A percentile compares a stretch with the other conserved stretches of the same genome.
Conservation (phyloP, 2,888 invertebrate species). For the Volucella bombylans region DNA sequence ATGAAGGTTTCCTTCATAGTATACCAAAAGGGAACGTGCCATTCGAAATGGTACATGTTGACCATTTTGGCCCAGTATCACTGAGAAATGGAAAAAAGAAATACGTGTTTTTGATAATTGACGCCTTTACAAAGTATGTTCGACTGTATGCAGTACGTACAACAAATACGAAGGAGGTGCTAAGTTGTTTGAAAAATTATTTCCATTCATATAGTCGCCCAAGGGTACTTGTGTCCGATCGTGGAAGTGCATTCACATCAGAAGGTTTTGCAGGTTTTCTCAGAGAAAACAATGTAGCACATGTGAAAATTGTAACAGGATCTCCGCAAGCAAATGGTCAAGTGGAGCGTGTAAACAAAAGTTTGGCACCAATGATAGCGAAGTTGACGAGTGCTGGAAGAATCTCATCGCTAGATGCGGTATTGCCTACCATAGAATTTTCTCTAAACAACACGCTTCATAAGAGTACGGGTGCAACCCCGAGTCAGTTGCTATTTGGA, state of each 20-base stretch:
- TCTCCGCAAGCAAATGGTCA: conserved; percentile 49
- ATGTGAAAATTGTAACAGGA: conserved; percentile 10
- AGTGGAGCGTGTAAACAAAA: conserved; percentile 23
- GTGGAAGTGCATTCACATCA: conserved; percentile 24
- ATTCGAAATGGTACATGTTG: conserved; percentile 50
- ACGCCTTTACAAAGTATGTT: conserved; percentile 24
- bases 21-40: conserved; percentile 20
- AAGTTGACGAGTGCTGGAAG: conserved; percentile 32
- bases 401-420: conserved; percentile 1
- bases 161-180: no score
- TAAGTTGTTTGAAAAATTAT: conserved; percentile 5
- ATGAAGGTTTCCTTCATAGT: conserved; percentile 75
- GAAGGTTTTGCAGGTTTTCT: background rate
- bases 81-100: background rate
- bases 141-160: conserved; percentile 36
- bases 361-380: conserved; percentile 35
- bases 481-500: conserved; percentile 37
- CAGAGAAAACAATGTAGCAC: background rate
- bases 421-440: conserved; percentile 34
- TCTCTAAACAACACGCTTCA: conserved; percentile 31
- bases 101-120: conserved; percentile 36
- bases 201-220: conserved; percentile 13
- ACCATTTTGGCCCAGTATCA: conserved; percentile 55
- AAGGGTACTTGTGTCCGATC: conserved; percentile 5
- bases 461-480: conserved; percentile 3